These are phyloP conservation scores for Penelope pileata DNA, from an alignment of 2,113 vertebrate species.

Conservation along the genomic window DNA sequence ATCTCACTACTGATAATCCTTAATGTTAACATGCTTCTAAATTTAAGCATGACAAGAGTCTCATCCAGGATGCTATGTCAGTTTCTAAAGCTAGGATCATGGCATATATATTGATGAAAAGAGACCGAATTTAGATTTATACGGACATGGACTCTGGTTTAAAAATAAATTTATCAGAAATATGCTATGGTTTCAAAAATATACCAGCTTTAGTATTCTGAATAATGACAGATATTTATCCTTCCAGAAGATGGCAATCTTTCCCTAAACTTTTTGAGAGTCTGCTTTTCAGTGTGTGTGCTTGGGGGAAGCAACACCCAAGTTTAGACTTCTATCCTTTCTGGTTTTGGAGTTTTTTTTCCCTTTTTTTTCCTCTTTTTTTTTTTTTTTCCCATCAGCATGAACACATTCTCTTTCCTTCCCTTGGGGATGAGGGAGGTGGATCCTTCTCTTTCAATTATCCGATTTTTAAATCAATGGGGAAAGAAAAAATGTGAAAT, in stretches of 20 bases:
- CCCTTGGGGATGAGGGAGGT: neutral
- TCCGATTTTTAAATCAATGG: neutral
- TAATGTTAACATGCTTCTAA: neutral
- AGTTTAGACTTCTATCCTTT: neutral
- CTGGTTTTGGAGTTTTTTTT: neutral
- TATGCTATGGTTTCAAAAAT: neutral
- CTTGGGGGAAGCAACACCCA: neutral
- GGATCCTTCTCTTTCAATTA: neutral
- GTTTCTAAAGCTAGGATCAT: neutral
- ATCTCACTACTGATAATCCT: neutral
- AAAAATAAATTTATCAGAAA: neutral
- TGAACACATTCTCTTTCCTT: neutral
- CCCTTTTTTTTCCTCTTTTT: neutral
- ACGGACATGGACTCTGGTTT: neutral
- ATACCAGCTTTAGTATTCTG: neutral
- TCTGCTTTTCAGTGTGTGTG: neutral
- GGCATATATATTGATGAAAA: neutral
- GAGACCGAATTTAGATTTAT: neutral
- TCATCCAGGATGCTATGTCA: neutral
- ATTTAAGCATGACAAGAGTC: neutral
- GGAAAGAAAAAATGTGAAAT: neutral
- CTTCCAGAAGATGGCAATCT: conserved; percentile 69
- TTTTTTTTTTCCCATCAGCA: neutral
- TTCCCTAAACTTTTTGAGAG: neutral
- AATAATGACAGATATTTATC: conserved; percentile 47